A percentile compares a stretch with the other conserved stretches of the same genome.
Evolutionary conservation across 2,888 invertebrate species (phyloP).

Genomic region (Cataglyphis cursor): DNA sequence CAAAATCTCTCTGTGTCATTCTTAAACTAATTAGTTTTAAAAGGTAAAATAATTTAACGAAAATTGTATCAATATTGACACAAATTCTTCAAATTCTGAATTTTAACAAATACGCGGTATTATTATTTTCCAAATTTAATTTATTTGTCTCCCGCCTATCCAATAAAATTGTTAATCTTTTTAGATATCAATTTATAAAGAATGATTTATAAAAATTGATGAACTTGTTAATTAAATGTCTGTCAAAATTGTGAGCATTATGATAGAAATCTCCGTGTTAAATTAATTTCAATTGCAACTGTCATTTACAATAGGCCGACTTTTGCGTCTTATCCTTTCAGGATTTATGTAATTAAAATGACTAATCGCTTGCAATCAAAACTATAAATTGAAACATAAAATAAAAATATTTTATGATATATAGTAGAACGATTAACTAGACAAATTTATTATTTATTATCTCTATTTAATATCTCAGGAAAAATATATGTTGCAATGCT

Average conservation of each 20-base stretch:
- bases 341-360: background rate
- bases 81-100: background rate
- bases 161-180: constrained; percentile 5
- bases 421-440: background rate
- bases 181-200: constrained; percentile 5
- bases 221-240: background rate
- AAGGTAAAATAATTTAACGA: background rate
- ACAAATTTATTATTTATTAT: background rate
- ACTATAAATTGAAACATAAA: background rate
- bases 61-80: background rate
- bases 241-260: background rate
- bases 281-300: background rate
- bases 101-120: background rate
- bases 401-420: background rate
- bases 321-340: background rate
- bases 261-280: background rate
- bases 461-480: too few relatives aligned
- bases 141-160: background rate
- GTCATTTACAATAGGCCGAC: background rate
- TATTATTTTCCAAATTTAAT: background rate
- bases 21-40: background rate
- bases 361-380: background rate
- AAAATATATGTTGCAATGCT: background rate
- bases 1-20: background rate
- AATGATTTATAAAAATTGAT: constrained; percentile 12